These are phyloP conservation scores for Magallana ariakensis DNA, from an alignment of 1,140 invertebrate genomes.

Conservation along the genomic window DNA sequence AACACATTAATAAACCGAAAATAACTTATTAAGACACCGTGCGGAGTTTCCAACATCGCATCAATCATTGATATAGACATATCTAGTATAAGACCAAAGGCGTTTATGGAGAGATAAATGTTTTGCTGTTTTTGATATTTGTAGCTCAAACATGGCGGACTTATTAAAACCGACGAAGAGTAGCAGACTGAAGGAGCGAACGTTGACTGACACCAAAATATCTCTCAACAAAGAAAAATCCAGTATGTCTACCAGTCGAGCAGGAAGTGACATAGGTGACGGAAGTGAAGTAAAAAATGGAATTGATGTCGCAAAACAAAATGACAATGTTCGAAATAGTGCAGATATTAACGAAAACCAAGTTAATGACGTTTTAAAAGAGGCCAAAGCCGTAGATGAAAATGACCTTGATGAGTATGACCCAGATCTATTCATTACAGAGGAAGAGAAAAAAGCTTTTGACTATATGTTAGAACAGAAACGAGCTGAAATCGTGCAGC, in stretches of 20 bases:
- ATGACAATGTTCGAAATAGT: background rate
- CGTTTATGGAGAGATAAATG: too few relatives aligned
- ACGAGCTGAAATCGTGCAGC: slow-evolving; percentile 38
- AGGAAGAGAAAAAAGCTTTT: slow-evolving; percentile 54
- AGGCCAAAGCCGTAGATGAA: background rate
- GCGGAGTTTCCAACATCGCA: too few relatives aligned
- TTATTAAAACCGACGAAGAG: slow-evolving; percentile 5
- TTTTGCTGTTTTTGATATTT: background rate
- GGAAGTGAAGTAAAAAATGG: background rate
- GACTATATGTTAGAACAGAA: slow-evolving; percentile 53
- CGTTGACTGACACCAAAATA: background rate
- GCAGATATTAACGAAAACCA: background rate
- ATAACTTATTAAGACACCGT: too few relatives aligned
- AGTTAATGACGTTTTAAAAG: background rate
- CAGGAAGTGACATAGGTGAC: background rate
- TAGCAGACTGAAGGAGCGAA: background rate
- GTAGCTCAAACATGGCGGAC: slow-evolving; percentile 3
- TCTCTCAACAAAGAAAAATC: slow-evolving; percentile 13
- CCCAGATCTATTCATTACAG: slow-evolving; percentile 54
- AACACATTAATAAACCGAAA: too few relatives aligned
- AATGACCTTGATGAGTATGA: slow-evolving; percentile 53
- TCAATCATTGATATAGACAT: too few relatives aligned
- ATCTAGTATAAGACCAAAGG: too few relatives aligned
- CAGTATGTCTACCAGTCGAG: background rate
- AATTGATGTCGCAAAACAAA: background rate